Conservation (phyloP, 2,888 invertebrate species). For the Cantharis nigra region DNA sequence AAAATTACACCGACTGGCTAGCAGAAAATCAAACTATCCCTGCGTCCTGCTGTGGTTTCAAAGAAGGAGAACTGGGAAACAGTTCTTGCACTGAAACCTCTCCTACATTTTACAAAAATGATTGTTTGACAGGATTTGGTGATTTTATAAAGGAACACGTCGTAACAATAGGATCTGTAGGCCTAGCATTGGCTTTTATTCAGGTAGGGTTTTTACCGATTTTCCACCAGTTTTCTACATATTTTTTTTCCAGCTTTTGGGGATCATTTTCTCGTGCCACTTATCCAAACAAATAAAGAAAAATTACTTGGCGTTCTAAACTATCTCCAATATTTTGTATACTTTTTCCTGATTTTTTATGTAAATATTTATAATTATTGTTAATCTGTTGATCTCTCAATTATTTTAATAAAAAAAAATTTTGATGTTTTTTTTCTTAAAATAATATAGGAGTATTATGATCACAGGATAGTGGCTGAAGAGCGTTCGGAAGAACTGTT, state of each 20-base stretch:
- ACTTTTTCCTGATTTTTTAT: neutral
- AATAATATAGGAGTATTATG: too few species aligned
- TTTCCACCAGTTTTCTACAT: constrained; percentile 8
- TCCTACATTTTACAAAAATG: constrained; percentile 58
- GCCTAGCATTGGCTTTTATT: constrained; percentile 80
- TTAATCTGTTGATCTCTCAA: neutral
- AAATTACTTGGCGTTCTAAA: constrained; percentile 33
- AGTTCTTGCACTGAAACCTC: constrained; percentile 46
- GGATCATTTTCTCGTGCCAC: constrained; percentile 89
- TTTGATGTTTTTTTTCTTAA: too few species aligned
- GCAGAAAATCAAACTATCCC: constrained; percentile 61
- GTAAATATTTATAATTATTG: neutral
- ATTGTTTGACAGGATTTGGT: constrained; percentile 70
- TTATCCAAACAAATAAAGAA: constrained; percentile 82
- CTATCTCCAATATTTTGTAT: neutral
- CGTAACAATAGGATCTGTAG: constrained; percentile 77
- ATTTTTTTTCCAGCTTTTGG: constrained; percentile 70
- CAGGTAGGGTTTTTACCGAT: constrained; percentile 67
- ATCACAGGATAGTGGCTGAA: too few species aligned
- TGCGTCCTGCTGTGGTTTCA: constrained; percentile 65
- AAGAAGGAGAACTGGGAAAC: constrained; percentile 57
- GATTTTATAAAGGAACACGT: constrained; percentile 71
- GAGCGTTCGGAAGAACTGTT: too few species aligned
- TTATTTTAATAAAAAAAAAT: neutral
- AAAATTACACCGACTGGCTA: constrained; percentile 66